Evolutionary conservation across 37 sponge, comb jelly and placozoan species (phyloP).

Genomic region (Tethya wilhelma): DNA sequence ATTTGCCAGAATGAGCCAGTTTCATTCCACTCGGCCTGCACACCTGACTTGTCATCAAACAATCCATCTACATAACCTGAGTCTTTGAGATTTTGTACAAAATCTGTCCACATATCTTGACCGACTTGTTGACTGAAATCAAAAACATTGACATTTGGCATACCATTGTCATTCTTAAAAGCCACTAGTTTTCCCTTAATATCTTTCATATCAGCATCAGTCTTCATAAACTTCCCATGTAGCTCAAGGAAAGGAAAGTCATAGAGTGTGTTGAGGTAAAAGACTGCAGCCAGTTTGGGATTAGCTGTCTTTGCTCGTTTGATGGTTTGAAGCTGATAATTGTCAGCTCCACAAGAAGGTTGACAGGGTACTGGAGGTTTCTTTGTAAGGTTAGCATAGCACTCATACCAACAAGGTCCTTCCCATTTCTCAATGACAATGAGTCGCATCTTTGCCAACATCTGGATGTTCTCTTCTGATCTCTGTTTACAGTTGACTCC

Average conservation of each 20-base stretch:
- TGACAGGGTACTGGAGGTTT: slow-evolving; percentile 25
- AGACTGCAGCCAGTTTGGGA: slow-evolving; percentile 22
- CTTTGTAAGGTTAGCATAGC: slow-evolving; percentile 18
- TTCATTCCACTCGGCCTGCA: slow-evolving; percentile 1
- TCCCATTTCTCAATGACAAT: slow-evolving; percentile 48
- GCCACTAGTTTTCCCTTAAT: slow-evolving; percentile 25
- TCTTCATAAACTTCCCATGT: no score
- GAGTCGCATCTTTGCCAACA: slow-evolving; percentile 32
- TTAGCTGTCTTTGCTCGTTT: slow-evolving; percentile 31
- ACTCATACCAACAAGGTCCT: slow-evolving; percentile 29
- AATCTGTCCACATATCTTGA: slow-evolving; percentile 24
- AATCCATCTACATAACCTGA: slow-evolving; percentile 21
- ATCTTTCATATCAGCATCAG: slow-evolving; percentile 4
- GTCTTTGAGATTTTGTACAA: slow-evolving; percentile 11
- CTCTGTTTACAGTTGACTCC: slow-evolving; percentile 18
- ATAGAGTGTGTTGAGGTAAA: slow-evolving; percentile 31
- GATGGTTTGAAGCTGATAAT: slow-evolving; percentile 12
- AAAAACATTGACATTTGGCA: slow-evolving; percentile 25
- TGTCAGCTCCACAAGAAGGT: slow-evolving; percentile 23
- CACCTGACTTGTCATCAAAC: slow-evolving; percentile 9
- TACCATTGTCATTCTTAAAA: no score
- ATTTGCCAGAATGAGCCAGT: slow-evolving; percentile 32
- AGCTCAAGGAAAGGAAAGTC: slow-evolving; percentile 14
- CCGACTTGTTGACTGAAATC: slow-evolving; percentile 16
- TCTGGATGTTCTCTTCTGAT: slow-evolving; percentile 16